Evolutionary conservation across 2,888 invertebrate genomes (phyloP), one percentile per base, ranked within the genome.

Genomic region (Erebia aethiops): DNA sequence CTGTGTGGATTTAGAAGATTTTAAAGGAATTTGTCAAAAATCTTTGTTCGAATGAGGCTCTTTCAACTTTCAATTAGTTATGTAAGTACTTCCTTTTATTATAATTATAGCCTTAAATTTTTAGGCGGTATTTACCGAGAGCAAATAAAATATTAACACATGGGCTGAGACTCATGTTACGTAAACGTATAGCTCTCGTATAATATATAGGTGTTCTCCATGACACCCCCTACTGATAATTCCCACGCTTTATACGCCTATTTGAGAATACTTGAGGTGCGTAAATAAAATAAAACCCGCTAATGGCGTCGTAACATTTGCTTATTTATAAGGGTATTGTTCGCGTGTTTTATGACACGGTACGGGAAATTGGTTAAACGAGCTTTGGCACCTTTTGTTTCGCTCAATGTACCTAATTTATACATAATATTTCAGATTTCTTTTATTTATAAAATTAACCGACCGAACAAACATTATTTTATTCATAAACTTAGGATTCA

Each of bases 281-380:
- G 85, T 86, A 87, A 88, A 88, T 88, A 88, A 89, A 89, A 88
- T 89, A 86, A 89, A 87, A 84, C 81, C 84, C 78, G 77, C 83
- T 87, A 87, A 88, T 85, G 83, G 85, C 75, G 78, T 80, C 84
- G 83, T 86, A 82, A 83, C 82, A 82, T 84, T 84, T 82, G 81
- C 80, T 84, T 87, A 85, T 87, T 84, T 86, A 88, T 84, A 63
- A 52, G 46, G 69, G 57, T 64, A 60, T 65, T 71, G 70, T 68
- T 68, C 64, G 49, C 63, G 18, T 63, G 67, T 49, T 67, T 67
- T 70, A 49, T 46, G 52, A 67, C 49, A 46, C 60, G 65, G 67
- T n/a, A 26, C 67, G 49, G 58, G 58, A 49, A 58, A 67, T 58
- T 58, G 67, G 46, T 58, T 18, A 35, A 57, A 49, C 26, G 66